Percentiles rank a stretch among this genome's conserved stretches.
Evolutionary conservation across 2,797 vertebrate genomes (phyloP).

Genomic region (Garrulus glandarius): DNA sequence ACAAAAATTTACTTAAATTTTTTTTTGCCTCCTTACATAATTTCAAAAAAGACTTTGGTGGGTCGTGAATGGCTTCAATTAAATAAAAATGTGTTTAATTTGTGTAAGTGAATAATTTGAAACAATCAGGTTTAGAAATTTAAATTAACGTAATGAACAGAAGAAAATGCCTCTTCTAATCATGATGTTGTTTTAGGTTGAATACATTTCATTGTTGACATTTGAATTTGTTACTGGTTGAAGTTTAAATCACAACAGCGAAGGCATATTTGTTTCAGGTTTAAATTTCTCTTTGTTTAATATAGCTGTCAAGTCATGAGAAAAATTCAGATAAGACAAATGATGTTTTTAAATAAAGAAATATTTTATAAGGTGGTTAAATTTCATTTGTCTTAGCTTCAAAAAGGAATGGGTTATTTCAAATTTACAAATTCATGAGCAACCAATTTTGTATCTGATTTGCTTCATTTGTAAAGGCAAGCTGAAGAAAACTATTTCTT

Average conservation of each 20-base stretch:
- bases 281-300: conserved; percentile 49
- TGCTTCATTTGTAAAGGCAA: background rate
- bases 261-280: conserved; percentile 9
- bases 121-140: background rate
- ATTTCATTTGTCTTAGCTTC: background rate
- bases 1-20: background rate
- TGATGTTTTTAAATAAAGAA: background rate
- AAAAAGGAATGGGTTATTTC: background rate
- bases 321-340: background rate
- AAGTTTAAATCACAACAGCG: background rate
- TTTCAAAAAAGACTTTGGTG: background rate
- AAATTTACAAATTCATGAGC: background rate
- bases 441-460: background rate
- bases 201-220: background rate
- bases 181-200: background rate
- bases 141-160: background rate
- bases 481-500: background rate
- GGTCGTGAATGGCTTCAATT: background rate
- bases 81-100: background rate
- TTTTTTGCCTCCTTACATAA: background rate
- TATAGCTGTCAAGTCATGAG: conserved; percentile 1
- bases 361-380: background rate
- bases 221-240: background rate
- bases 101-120: background rate
- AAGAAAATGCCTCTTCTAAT: background rate